phyloP scores from a whole-genome alignment of 2,797 vertebrate species.

The Rhynchonycteris naso region DNA sequence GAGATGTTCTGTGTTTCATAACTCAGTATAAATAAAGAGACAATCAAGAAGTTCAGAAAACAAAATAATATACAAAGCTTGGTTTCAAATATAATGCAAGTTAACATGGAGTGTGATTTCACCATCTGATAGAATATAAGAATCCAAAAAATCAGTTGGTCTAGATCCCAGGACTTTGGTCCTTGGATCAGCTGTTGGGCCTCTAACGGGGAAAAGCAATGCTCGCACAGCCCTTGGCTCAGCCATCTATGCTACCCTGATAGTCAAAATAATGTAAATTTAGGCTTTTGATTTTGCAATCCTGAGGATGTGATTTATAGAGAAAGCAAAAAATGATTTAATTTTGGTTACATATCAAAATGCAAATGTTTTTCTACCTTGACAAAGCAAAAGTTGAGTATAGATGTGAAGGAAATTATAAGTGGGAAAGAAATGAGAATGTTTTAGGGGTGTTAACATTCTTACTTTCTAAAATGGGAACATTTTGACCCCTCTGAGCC shows the following conservation, averaged over 20 bases:
- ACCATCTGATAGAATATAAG: neutral
- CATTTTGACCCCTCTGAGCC: neutral
- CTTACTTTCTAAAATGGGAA: conserved; percentile 5
- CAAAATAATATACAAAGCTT: neutral
- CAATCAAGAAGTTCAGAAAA: conserved; percentile 1
- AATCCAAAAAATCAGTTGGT: neutral
- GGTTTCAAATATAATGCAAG: neutral
- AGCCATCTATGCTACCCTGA: neutral
- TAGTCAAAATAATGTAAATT: neutral
- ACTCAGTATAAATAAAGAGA: neutral
- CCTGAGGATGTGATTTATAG: neutral
- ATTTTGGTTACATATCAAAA: conserved; percentile 20
- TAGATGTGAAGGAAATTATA: neutral
- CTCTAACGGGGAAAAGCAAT: neutral
- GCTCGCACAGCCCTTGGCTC: neutral
- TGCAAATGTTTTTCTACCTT: neutral
- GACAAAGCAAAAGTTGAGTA: neutral
- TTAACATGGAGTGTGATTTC: neutral
- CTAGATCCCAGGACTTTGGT: neutral
- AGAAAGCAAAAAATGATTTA: neutral
- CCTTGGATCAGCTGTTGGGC: neutral
- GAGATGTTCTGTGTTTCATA: neutral
- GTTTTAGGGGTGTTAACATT: neutral
- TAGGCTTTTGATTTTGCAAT: neutral
- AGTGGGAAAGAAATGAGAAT: neutral